Percentiles rank a stretch among this genome's conserved stretches.
These are phyloP conservation scores for Zaprionus africanus DNA, from an alignment of 1,140 invertebrate species.

Conservation along the genomic window DNA sequence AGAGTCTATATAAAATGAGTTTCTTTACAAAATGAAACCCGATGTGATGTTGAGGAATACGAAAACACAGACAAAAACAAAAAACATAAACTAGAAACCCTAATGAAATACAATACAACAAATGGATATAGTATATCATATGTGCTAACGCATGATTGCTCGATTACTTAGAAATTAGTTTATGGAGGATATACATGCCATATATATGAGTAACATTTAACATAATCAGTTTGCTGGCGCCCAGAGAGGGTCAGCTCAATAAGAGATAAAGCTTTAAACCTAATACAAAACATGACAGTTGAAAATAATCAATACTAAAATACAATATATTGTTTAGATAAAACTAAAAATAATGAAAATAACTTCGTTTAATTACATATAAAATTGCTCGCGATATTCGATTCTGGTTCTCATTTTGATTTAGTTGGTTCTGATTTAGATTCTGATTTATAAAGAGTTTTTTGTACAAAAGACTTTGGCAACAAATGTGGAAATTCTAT, in stretches of 20 bases:
- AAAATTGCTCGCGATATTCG: conserved; percentile 32
- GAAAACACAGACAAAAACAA: conserved; percentile 65
- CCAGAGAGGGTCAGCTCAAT: conserved; percentile 40
- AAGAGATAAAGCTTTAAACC: conserved; percentile 79
- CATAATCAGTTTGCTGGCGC: conserved; percentile 49
- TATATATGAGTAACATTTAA: conserved; percentile 50
- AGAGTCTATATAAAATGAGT: background rate
- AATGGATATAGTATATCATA: conserved; percentile 44
- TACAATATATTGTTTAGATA: conserved; percentile 44
- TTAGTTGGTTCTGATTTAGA: conserved; percentile 3
- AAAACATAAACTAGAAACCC: conserved; percentile 77
- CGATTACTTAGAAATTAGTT: conserved; percentile 39
- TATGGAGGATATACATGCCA: conserved; percentile 51
- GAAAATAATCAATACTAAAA: conserved; percentile 66
- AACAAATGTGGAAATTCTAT: conserved; percentile 23
- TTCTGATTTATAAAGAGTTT: background rate
- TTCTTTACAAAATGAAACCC: background rate
- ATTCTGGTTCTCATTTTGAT: conserved; percentile 2
- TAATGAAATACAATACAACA: conserved; percentile 48
- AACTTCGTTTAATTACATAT: conserved; percentile 7
- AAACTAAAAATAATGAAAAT: conserved; percentile 19
- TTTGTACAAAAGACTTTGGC: conserved; percentile 30
- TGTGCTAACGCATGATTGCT: conserved; percentile 30
- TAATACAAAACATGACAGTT: conserved; percentile 72
- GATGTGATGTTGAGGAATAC: conserved; percentile 3